phyloP scores from a whole-genome alignment of 2,797 vertebrate species.

The Danio jaintianensis region DNA sequence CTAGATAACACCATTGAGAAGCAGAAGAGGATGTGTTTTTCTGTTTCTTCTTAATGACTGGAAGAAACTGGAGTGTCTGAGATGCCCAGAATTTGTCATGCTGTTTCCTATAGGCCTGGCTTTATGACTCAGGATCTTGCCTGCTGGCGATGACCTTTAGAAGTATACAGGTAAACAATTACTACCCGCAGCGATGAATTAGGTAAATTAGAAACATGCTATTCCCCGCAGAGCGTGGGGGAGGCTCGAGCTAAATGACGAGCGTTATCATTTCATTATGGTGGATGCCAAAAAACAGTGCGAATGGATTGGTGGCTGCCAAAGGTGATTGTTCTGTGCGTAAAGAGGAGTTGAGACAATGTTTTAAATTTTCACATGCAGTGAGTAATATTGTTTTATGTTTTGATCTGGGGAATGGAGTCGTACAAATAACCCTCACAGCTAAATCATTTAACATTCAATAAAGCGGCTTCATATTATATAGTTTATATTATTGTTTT shows the following conservation, averaged over 20 bases:
- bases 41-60: neutral
- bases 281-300: neutral
- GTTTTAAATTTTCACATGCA: neutral
- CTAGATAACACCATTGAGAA: neutral
- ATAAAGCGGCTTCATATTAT: neutral
- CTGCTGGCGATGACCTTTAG: neutral
- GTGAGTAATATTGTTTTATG: neutral
- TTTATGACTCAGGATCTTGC: constrained; percentile 4
- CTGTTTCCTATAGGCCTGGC: neutral
- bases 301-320: neutral
- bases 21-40: neutral
- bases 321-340: neutral
- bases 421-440: neutral
- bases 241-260: neutral
- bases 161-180: constrained; percentile 16
- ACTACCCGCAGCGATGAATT: neutral
- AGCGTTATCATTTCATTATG: constrained; percentile 8
- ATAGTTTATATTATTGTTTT: neutral
- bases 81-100: no score
- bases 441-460: neutral
- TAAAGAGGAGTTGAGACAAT: neutral
- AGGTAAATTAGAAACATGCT: neutral
- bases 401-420: neutral
- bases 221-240: neutral
- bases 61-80: neutral